Evolutionary conservation across 2,888 invertebrate species (phyloP).

Genomic region (Caenorhabditis sp.): DNA sequence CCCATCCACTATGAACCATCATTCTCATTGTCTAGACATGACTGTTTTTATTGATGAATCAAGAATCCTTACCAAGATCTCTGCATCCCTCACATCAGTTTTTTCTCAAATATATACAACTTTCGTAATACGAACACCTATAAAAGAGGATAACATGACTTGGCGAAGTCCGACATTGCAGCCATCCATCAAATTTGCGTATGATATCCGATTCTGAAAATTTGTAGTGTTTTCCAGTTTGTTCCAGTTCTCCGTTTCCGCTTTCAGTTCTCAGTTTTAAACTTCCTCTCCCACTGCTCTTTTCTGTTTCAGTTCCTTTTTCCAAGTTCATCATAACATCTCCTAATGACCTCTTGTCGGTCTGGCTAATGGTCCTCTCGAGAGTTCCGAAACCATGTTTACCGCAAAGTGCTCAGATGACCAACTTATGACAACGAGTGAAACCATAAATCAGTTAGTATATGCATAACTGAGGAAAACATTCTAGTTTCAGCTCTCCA

Average conservation of each 20-base stretch:
- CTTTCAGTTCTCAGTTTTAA: neutral
- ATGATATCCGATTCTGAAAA: slow-evolving; percentile 29
- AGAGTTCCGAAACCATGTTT: slow-evolving; percentile 7
- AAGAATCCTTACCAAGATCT: neutral
- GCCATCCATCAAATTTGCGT: slow-evolving; percentile 20
- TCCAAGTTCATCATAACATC: neutral
- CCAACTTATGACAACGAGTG: too few relatives aligned
- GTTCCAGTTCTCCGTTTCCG: neutral
- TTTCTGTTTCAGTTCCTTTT: neutral
- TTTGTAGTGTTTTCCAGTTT: slow-evolving; percentile 18
- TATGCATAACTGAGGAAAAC: too few relatives aligned
- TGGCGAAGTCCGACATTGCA: slow-evolving; percentile 16
- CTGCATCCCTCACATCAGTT: neutral
- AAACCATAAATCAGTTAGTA: too few relatives aligned
- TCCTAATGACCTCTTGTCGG: neutral
- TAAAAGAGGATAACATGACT: slow-evolving; percentile 21
- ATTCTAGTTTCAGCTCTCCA: slow-evolving; percentile 11
- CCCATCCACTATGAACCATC: neutral
- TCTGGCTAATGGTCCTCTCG: neutral
- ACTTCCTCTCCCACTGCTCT: too few relatives aligned
- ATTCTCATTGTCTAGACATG: neutral
- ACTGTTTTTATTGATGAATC: neutral
- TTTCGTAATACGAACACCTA: slow-evolving; percentile 29
- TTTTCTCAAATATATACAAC: neutral
- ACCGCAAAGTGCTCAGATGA: too few relatives aligned